Evolutionary conservation across 1,140 invertebrate genomes (phyloP).

Genomic region (Danaus plexippus): DNA sequence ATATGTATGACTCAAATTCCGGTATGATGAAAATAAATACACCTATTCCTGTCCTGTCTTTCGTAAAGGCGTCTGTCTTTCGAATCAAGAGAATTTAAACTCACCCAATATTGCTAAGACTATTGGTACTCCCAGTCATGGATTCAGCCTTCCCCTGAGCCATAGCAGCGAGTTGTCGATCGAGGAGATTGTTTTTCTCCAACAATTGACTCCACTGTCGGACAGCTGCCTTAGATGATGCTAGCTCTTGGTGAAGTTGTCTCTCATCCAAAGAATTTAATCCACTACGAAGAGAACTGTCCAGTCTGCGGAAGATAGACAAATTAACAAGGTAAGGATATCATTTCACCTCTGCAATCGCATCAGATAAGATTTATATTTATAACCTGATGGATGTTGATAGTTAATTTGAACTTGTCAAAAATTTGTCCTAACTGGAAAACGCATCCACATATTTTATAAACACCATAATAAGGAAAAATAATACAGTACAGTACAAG

Average conservation of each 20-base stretch:
- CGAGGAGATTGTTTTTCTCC: constrained; percentile 57
- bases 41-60: too few species aligned
- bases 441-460: too few species aligned
- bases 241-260: constrained; percentile 62
- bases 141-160: constrained; percentile 57
- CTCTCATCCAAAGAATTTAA: constrained; percentile 67
- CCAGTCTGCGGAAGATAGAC: constrained; percentile 38
- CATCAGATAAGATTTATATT: too few species aligned
- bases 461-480: too few species aligned
- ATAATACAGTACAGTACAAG: too few species aligned
- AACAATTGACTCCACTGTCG: constrained; percentile 63
- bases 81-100: constrained; percentile 4
- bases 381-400: too few species aligned
- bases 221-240: constrained; percentile 52
- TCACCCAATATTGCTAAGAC: constrained; percentile 63
- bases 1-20: too few species aligned
- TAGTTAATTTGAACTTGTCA: too few species aligned
- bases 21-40: too few species aligned
- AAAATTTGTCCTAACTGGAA: too few species aligned
- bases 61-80: too few species aligned
- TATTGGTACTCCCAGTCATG: constrained; percentile 56
- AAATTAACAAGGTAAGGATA: neutral
- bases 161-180: constrained; percentile 60
- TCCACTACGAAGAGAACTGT: constrained; percentile 65
- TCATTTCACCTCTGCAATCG: too few species aligned